These are phyloP conservation scores for Caenorhabditis sp. DNA, from an alignment of 2,888 invertebrate genomes.

Conservation along the genomic window DNA sequence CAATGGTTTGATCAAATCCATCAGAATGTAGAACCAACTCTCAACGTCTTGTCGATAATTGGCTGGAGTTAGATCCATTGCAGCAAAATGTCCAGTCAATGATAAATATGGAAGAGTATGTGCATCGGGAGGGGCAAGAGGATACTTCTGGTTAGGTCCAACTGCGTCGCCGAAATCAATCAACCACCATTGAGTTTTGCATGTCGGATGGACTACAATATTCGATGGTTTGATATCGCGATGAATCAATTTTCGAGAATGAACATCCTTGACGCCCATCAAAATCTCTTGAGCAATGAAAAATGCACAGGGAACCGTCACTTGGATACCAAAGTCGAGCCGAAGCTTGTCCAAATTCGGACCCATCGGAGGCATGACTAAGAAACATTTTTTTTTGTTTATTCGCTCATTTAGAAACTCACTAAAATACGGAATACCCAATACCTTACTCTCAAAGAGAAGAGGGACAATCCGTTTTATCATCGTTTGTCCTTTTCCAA, in stretches of 20 bases:
- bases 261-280: constrained; percentile 2
- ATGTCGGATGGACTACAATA: constrained; percentile 2
- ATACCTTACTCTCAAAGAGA: neutral
- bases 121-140: constrained; percentile 22
- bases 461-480: neutral
- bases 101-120: constrained; percentile 25
- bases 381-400: too few species aligned
- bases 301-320: constrained; percentile 2
- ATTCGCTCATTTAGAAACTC: too few species aligned
- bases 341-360: constrained; percentile 20
- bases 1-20: constrained; percentile 22
- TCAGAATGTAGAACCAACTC: constrained; percentile 26
- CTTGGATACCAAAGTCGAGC: constrained; percentile 8
- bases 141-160: neutral
- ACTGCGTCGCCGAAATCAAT: constrained; percentile 32
- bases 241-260: constrained; percentile 18
- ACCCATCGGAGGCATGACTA: constrained; percentile 24
- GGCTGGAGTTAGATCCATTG: neutral
- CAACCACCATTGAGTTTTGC: constrained; percentile 12
- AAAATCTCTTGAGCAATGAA: neutral
- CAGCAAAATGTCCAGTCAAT: constrained; percentile 14
- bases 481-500: neutral
- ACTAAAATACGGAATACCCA: neutral
- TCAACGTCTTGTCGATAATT: constrained; percentile 27
- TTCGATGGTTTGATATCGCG: constrained; percentile 40